Conservation (phyloP, 92 coral and sea anemone species). For the Plumapathes pennacea region DNA sequence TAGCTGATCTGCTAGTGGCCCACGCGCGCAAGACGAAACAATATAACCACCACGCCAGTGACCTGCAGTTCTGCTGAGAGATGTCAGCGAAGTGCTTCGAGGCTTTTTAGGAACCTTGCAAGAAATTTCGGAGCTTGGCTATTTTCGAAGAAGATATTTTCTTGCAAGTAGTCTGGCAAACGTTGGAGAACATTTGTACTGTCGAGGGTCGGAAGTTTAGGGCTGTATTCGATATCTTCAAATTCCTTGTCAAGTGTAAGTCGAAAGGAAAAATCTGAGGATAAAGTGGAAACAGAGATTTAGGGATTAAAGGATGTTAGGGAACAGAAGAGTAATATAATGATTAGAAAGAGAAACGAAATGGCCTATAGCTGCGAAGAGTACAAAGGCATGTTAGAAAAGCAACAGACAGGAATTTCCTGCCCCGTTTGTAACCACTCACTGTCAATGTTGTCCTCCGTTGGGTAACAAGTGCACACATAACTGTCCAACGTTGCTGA, state of each 20-base stretch:
- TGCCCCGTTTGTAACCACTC: neutral
- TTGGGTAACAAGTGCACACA: constrained; percentile 58
- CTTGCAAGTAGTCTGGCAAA: constrained; percentile 68
- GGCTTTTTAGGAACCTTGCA: constrained; percentile 52
- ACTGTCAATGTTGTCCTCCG: constrained; percentile 46
- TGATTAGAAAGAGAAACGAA: neutral
- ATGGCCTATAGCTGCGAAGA: neutral
- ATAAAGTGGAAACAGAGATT: neutral
- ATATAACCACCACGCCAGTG: too few relatives aligned
- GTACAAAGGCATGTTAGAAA: neutral
- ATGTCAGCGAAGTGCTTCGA: too few relatives aligned
- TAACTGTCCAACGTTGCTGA: constrained; percentile 54
- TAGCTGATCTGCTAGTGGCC: too few relatives aligned
- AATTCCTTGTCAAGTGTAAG: constrained; percentile 77
- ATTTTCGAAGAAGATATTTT: constrained; percentile 68
- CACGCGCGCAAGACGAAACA: too few relatives aligned
- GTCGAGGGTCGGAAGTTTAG: constrained; percentile 53
- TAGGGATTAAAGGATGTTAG: neutral
- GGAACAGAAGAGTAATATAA: neutral
- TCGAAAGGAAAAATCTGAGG: constrained; percentile 65
- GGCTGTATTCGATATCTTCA: constrained; percentile 89
- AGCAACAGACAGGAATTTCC: neutral
- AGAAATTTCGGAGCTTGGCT: constrained; percentile 81
- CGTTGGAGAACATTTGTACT: constrained; percentile 29
- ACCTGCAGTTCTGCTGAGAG: constrained; percentile 29